Base-by-base conservation (phyloP, 2,888 invertebrate genomes). In the Amphimallon solstitiale region DNA sequence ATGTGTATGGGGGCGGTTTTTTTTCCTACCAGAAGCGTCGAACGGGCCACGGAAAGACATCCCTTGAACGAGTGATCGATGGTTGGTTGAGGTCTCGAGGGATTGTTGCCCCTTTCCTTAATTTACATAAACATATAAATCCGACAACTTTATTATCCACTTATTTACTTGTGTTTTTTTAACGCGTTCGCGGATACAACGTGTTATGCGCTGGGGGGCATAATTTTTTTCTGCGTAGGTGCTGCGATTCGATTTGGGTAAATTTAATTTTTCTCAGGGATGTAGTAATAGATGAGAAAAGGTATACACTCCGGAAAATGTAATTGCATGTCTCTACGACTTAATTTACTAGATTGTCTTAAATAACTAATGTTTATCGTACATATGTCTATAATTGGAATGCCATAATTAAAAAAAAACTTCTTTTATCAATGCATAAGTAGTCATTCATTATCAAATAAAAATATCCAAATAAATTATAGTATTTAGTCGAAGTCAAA, bases 111-210 rank as follows among this genome's bases (percentile, higher is more conserved):
- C 56, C 54, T 59, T 59, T 59, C 15, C 56, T 59, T 45, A 43
- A 59, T 59, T 59, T 59, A 34, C 56, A 59, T 59, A 59, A 59
- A 59, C 56, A 59, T 59, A 59, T 59, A 59, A 59, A 59, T 59
- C 56, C 56, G 56, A 59, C 56, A 59, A 59, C 56, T 59, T 59
- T 59, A 59, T 59, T 59, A 59, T 59, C 56, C 56, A 59, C 56
- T 59, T 59, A 56, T 40, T 56, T 56, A 45, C 56, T 59, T 59
- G 56, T 59, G 43, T 59, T 59, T 59, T 51, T 59, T 59, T 59
- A 59, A 59, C 56, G 56, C 45, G 14, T 29, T 15, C 43, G 10
- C 29, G 17, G 43, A 59, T 59, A 59, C 56, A 59, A 59, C 56
- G 43, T 14, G 56, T 59, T 56, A 45, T 43, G 56, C 45, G 56